Evolutionary conservation across 2,797 vertebrate genomes (phyloP), one percentile per base, ranked within the genome.

Genomic region (Hypotaenidia okinawae): DNA sequence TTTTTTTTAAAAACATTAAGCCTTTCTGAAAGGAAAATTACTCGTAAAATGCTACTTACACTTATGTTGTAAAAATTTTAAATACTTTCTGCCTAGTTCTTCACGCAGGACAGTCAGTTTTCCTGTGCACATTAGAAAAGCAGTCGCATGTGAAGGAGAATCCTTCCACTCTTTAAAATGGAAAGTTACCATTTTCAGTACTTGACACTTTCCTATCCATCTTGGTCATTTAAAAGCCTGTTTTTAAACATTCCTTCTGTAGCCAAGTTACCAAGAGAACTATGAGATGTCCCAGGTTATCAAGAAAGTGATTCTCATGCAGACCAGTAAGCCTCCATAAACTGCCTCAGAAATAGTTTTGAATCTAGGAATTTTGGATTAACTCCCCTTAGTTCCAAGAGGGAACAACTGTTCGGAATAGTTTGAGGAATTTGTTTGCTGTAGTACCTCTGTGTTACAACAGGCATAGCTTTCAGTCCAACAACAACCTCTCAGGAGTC

Each of bases 361-460:
- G 17, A 87, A 85, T 85, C 57, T 74, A 64, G 47, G 84, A 62
- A 54, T 51, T 92, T 68, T 94, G 52, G 68, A 43, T 80, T 72
- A 68, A 27, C 17, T 90, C 32, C n/a, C 11, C 8, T 13, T 68
- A 78, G 54, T 92, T 37, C 28, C 17, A 69, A 47, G 52, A 78
- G 37, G 66, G 33, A 93, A 21, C 13, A 91, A 30, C n/a, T 61
- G 28, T 21, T 19, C 33, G 51, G 43, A 74, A 28, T 66, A 55
- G 37, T 89, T 47, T 41, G n/a, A 84, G 51, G 58, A 80, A 67
- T 94, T 87, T 78, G 32, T 90, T 93, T 95, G 72, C 83, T 30
- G 1, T 83, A 70, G 28, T 52, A 67, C 49, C 74, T 57, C 12
- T 1, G 4, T 86, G 57, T 84, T 63, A 45, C 59, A 79, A 12